phyloP scores from a whole-genome alignment of 1,140 invertebrate genomes.

The Drosophila kepulauana region DNA sequence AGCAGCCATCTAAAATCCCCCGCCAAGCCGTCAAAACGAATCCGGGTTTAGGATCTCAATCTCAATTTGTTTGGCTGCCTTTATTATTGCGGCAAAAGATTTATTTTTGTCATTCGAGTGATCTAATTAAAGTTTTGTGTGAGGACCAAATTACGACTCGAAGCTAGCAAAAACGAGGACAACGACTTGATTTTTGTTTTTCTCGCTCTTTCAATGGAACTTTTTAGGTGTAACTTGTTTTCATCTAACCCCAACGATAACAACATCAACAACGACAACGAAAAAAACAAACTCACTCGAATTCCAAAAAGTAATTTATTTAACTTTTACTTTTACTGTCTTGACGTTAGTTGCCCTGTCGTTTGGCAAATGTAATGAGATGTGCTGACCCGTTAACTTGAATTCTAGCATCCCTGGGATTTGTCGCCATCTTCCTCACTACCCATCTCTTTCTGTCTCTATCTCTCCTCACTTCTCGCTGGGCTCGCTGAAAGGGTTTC shows the following conservation, averaged over 20 bases:
- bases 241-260: slow-evolving; percentile 41
- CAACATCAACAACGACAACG: slow-evolving; percentile 4
- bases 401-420: slow-evolving; percentile 15
- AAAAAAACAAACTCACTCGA: slow-evolving; percentile 45
- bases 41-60: slow-evolving; percentile 30
- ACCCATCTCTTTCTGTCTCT: background rate
- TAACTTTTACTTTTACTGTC: slow-evolving; percentile 68
- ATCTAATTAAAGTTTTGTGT: slow-evolving; percentile 81
- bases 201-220: slow-evolving; percentile 3
- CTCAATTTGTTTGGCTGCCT: slow-evolving; percentile 67
- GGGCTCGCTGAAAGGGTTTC: slow-evolving; percentile 26
- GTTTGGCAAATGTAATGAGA: slow-evolving; percentile 69
- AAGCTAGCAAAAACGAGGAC: slow-evolving; percentile 10
- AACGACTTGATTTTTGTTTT: slow-evolving; percentile 44
- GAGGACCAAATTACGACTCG: slow-evolving; percentile 54
- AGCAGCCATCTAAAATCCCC: background rate
- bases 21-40: slow-evolving; percentile 22
- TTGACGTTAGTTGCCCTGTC: slow-evolving; percentile 39
- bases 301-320: slow-evolving; percentile 77
- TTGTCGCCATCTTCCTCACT: slow-evolving; percentile 1
- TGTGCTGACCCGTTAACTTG: slow-evolving; percentile 76
- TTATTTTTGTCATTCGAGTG: slow-evolving; percentile 79
- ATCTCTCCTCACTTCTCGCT: background rate
- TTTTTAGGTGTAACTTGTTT: slow-evolving; percentile 64
- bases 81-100: slow-evolving; percentile 78